Percentiles rank a stretch among this genome's conserved stretches.
phyloP scores from a whole-genome alignment of 2,888 invertebrate genomes.

The Escarpia spicata region DNA sequence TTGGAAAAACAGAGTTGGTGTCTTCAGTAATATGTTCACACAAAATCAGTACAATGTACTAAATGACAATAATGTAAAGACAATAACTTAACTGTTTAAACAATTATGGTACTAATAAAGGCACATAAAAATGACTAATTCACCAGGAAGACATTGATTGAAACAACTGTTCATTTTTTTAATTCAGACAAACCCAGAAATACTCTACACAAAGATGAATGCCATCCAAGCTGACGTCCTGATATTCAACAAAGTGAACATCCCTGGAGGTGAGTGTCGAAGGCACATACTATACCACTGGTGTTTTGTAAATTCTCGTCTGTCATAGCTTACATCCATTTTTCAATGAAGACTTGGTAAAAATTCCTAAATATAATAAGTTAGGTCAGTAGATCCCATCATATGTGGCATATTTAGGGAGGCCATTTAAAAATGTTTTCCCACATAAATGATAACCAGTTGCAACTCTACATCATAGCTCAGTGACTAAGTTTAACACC shows the following conservation, averaged over 20 bases:
- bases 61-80: not conserved
- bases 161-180: not conserved
- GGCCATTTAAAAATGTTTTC: not conserved
- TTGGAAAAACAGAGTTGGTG: not conserved
- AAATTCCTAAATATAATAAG: not conserved
- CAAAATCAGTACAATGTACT: not conserved
- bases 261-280: constrained; percentile 34
- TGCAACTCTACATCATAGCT: too few relatives aligned
- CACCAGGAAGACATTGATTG: not conserved
- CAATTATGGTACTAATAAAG: not conserved
- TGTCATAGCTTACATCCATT: not conserved
- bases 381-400: not conserved
- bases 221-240: constrained; percentile 64
- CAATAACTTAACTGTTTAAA: not conserved
- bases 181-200: constrained; percentile 61
- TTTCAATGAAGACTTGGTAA: not conserved
- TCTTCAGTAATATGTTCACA: not conserved
- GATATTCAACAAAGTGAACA: constrained; percentile 64
- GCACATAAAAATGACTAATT: not conserved
- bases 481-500: too few relatives aligned
- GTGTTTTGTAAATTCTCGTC: not conserved
- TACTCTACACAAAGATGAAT: constrained; percentile 62
- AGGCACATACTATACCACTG: not conserved
- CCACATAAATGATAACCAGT: too few relatives aligned
- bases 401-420: not conserved